These are phyloP conservation scores for Tetramorium parvispinum DNA, from an alignment of 1,140 invertebrate genomes.

Conservation along the genomic window DNA sequence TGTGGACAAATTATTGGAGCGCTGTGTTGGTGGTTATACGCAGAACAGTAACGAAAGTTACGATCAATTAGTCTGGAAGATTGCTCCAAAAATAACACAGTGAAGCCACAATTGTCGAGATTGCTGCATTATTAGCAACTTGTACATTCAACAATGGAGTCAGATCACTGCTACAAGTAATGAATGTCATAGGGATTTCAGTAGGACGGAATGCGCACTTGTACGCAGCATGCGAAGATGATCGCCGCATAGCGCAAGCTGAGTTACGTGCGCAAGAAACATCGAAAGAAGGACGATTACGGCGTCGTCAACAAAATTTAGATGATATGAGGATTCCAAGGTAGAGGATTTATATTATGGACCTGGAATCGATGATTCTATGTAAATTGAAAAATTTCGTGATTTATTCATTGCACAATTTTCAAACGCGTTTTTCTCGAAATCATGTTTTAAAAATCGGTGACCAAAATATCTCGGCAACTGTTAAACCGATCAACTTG, in stretches of 20 bases:
- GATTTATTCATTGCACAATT: background rate
- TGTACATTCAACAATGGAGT: slow-evolving; percentile 4
- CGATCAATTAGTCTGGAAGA: background rate
- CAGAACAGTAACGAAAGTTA: background rate
- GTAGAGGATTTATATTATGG: background rate
- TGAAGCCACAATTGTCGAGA: background rate
- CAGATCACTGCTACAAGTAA: background rate
- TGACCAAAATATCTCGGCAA: no score
- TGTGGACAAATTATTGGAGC: background rate
- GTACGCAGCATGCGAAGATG: background rate
- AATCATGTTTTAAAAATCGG: background rate
- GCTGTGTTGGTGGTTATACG: background rate
- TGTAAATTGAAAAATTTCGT: no score
- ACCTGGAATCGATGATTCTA: no score
- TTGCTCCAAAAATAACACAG: slow-evolving; percentile 1
- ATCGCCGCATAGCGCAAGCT: background rate
- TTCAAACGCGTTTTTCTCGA: background rate
- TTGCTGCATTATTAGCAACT: background rate
- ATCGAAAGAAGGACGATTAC: background rate
- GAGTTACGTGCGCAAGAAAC: background rate
- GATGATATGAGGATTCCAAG: background rate
- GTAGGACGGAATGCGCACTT: background rate
- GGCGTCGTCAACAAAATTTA: slow-evolving; percentile 4
- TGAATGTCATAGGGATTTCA: background rate
- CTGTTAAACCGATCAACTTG: no score